Conservation (phyloP, 1,140 invertebrate genomes). For the Penaeus chinensis region DNA sequence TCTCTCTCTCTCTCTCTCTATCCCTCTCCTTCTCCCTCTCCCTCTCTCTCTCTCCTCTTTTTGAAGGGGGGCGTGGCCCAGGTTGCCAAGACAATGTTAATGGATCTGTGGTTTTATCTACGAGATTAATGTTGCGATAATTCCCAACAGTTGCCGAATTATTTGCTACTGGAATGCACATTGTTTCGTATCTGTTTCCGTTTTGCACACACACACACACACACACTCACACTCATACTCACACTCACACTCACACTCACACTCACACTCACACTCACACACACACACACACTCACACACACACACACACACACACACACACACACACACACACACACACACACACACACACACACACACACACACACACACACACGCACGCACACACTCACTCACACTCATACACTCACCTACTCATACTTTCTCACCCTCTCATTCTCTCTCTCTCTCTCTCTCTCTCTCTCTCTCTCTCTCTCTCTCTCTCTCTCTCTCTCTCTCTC, state of each 20-base stretch:
- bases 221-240: neutral
- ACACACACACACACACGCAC: neutral
- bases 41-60: slow-evolving; percentile 2
- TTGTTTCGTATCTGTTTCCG: too few species aligned
- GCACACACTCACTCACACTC: neutral
- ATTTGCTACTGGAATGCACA: too few species aligned
- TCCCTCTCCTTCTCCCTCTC: slow-evolving; percentile 7
- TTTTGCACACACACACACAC: neutral
- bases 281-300: neutral
- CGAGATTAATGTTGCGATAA: too few species aligned
- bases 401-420: neutral
- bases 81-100: too few species aligned
- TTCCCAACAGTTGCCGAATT: too few species aligned
- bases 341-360: neutral
- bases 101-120: too few species aligned
- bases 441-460: neutral
- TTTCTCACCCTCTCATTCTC: neutral
- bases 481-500: slow-evolving; percentile 4
- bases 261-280: neutral
- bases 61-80: neutral
- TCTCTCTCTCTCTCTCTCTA: slow-evolving; percentile 25
- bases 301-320: neutral
- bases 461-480: neutral
- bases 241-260: neutral
- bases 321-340: neutral